phyloP scores from a whole-genome alignment of 30 jellyfish, hydroid and myxozoan genomes.

The Catostylus mosaicus region DNA sequence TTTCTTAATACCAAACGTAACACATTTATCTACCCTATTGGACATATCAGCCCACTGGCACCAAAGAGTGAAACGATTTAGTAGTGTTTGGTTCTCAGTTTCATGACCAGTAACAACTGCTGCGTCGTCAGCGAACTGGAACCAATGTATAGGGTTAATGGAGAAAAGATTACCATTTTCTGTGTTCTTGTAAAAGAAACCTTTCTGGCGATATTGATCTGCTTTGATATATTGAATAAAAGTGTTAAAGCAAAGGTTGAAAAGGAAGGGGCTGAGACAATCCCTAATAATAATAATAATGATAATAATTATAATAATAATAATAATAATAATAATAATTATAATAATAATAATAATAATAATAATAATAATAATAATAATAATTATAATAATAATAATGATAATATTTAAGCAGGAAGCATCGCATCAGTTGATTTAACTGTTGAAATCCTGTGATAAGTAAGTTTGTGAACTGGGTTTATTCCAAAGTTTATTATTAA shows the following conservation, averaged over 20 bases:
- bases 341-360: too few relatives aligned
- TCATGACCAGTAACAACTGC: conserved; percentile 9
- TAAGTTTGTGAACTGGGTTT: too few relatives aligned
- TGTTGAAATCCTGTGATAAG: too few relatives aligned
- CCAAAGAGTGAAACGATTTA: conserved; percentile 20
- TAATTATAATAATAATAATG: too few relatives aligned
- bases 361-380: too few relatives aligned
- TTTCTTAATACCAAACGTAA: conserved; percentile 25
- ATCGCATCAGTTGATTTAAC: too few relatives aligned
- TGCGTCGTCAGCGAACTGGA: conserved; percentile 44
- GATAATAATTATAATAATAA: too few relatives aligned
- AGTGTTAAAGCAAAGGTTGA: conserved; percentile 10
- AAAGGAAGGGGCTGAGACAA: conserved; percentile 3
- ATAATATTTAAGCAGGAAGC: too few relatives aligned
- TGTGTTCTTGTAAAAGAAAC: neutral
- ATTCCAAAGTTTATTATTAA: too few relatives aligned
- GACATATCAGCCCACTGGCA: conserved; percentile 40
- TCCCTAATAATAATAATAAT: too few relatives aligned
- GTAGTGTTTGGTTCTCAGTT: conserved; percentile 15
- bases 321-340: too few relatives aligned
- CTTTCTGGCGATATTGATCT: neutral
- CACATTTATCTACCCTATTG: conserved; percentile 13
- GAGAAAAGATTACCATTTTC: neutral
- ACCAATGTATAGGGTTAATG: conserved; percentile 1
- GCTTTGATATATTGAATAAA: conserved; percentile 2